Evolutionary conservation across 1,140 invertebrate genomes (phyloP).

Genomic region (Bombus soroeensis): DNA sequence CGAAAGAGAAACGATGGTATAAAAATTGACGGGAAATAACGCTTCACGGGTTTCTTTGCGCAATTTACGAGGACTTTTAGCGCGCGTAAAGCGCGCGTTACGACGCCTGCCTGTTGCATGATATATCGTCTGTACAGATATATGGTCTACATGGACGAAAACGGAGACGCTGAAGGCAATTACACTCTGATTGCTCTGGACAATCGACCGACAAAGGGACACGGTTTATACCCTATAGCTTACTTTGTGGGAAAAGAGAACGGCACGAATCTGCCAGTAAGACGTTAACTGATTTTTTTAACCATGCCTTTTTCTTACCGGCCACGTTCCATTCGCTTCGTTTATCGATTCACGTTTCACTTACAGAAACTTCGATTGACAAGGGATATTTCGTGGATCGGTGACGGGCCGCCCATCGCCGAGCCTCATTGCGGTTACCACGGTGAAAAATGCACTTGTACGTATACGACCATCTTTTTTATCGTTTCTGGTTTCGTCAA

Average conservation of each 20-base stretch:
- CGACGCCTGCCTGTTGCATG: conserved; percentile 9
- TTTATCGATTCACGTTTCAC: conserved; percentile 48
- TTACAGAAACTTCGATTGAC: conserved; percentile 87
- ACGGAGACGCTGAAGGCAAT: conserved; percentile 97
- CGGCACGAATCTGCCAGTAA: conserved; percentile 84
- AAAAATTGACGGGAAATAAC: conserved; percentile 3
- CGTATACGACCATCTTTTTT: conserved; percentile 71
- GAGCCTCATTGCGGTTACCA: conserved; percentile 96
- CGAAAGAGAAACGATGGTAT: background rate
- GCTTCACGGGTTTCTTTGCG: background rate
- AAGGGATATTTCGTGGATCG: conserved; percentile 90
- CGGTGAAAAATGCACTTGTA: conserved; percentile 95
- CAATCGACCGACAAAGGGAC: conserved; percentile 78
- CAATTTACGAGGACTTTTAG: conserved; percentile 32
- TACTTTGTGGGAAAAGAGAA: conserved; percentile 84
- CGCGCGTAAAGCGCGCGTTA: conserved; percentile 8
- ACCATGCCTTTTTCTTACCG: background rate
- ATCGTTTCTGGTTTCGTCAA: background rate
- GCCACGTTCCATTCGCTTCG: background rate
- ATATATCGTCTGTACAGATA: conserved; percentile 84
- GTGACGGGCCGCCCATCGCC: conserved; percentile 90
- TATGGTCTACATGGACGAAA: conserved; percentile 95
- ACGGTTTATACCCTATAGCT: conserved; percentile 90
- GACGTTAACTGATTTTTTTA: conserved; percentile 10
- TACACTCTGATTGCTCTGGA: conserved; percentile 93